Conservation (phyloP, 1,140 invertebrate species). For the Vollenhovia emeryi region DNA sequence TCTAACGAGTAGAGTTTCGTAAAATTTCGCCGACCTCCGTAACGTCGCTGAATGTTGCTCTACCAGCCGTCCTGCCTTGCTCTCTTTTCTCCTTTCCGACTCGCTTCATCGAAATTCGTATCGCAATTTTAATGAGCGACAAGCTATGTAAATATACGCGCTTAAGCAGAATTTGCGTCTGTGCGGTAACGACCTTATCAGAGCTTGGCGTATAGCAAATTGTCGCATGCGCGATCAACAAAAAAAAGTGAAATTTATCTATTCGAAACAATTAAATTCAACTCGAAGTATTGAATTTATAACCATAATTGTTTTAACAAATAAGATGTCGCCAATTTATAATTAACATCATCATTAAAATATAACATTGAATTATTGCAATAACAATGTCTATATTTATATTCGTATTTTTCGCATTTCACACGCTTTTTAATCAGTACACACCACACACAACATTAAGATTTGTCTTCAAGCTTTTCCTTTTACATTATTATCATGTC, state of each 20-base stretch:
- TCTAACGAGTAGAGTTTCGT: slow-evolving; percentile 76
- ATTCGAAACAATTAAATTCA: background rate
- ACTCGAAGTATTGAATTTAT: background rate
- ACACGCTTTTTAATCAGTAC: background rate
- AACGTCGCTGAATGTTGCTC: slow-evolving; percentile 60
- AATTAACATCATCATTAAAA: background rate
- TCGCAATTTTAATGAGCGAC: slow-evolving; percentile 81
- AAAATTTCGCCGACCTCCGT: slow-evolving; percentile 72
- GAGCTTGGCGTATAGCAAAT: background rate
- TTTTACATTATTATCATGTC: background rate
- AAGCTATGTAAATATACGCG: slow-evolving; percentile 67
- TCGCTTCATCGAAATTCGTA: slow-evolving; percentile 64
- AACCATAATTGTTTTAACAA: background rate
- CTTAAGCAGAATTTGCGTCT: slow-evolving; percentile 30
- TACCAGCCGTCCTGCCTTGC: slow-evolving; percentile 3
- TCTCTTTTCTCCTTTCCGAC: background rate
- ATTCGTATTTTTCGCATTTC: background rate
- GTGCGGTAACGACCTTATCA: slow-evolving; percentile 25
- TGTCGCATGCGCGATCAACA: background rate
- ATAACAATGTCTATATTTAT: background rate
- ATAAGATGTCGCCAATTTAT: background rate
- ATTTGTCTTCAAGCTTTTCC: background rate
- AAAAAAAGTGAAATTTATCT: slow-evolving; percentile 4
- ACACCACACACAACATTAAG: too few species aligned
- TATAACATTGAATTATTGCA: background rate